Evolutionary conservation across 2,797 vertebrate genomes (phyloP), one percentile per base, ranked within the genome.

Genomic region (Pterois miles): DNA sequence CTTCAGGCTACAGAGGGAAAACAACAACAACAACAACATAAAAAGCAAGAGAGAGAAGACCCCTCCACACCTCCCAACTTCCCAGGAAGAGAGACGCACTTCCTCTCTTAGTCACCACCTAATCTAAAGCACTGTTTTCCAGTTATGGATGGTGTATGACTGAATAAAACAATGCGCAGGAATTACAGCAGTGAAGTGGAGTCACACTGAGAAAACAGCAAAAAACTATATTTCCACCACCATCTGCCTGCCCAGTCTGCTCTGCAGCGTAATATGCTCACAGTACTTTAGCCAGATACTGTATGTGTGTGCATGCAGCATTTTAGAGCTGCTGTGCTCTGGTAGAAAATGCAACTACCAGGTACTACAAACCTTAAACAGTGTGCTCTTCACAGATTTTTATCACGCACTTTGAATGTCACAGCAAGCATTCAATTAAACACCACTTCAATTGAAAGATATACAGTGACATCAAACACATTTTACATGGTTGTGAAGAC

Each of bases 11-110:
- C 58, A 63, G 74, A 81, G 82, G 68, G 74, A 90, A 85, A 92
- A 91, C 87, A 91, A 86, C 86, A 89, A 88, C 76, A 92, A 91
- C 87, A 91, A 86, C 86, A 89, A 88, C 76, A 85, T 79, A 88
- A 85, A 87, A 89, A 82, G 69, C 63, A 73, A 60, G 33, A 68
- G 50, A 80, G 69, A 50, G 72, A 72, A 74, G 68, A 80, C 29
- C 71, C 58, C 22, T 64, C 27, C 58, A 4, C 14, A 22, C 63
- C 29, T 25, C 53, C 34, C 38, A 83, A 69, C 76, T 76, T 79
- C 71, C 66, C 20, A 38, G 2, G 53, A 67, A 73, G 63, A 79
- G 83, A 83, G 59, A 3, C n/a, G 10, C 50, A 71, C 50, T 81
- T 85, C 82, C 81, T 76, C 80, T 86, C 67, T 85, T 63, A 84